These are phyloP conservation scores for Neostethus bicornis DNA, from an alignment of 2,797 vertebrate genomes.

Conservation along the genomic window DNA sequence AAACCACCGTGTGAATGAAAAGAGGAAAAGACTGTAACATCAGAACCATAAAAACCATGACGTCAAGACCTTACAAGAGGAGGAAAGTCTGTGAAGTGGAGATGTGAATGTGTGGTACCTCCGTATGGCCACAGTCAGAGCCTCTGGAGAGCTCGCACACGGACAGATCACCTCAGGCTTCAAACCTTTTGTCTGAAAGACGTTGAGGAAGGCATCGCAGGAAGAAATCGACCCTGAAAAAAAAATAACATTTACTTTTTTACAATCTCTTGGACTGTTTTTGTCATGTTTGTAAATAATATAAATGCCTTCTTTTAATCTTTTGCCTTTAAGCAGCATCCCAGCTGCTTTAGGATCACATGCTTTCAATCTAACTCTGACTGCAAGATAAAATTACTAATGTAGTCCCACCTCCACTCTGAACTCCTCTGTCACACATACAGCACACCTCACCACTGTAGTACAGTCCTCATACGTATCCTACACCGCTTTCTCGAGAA, in stretches of 20 bases:
- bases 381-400: no score
- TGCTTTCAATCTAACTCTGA: no score
- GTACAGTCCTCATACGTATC: no score
- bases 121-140: constrained; percentile 93
- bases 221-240: constrained; percentile 94
- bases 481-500: no score
- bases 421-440: no score
- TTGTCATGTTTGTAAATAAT: no score
- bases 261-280: no score
- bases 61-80: not conserved
- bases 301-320: no score
- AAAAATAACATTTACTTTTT: not conserved
- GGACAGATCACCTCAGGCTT: constrained; percentile 89
- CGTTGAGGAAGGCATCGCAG: constrained; percentile 97
- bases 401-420: no score
- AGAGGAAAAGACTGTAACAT: constrained; percentile 22
- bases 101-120: constrained; percentile 77
- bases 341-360: no score
- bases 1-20: constrained; percentile 10
- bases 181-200: constrained; percentile 97
- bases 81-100: not conserved
- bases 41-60: constrained; percentile 14
- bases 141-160: constrained; percentile 83
- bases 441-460: no score
- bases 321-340: no score